Evolutionary conservation across 2,888 invertebrate genomes (phyloP), one percentile per base, ranked within the genome.

Genomic region (Lithophane semibrunnea): DNA sequence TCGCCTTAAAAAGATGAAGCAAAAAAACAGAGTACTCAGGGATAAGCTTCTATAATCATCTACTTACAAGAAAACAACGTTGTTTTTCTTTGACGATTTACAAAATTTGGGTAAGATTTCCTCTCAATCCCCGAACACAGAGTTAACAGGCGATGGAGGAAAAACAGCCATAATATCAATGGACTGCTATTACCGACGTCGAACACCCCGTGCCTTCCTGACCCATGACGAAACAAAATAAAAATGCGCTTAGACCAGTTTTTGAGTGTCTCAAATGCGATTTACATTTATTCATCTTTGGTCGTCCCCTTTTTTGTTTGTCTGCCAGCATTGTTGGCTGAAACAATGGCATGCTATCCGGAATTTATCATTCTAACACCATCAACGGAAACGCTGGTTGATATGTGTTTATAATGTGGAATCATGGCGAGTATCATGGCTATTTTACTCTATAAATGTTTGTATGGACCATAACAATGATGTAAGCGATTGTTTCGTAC

Each of bases 311-410:
- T 94, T 94, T 95, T 95, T 95, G 94, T 95, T 89, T 90, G 93
- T 93, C 93, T 92, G 80, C 90, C 89, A 92, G 92, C 94, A 96
- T 96, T 96, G 96, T 96, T 94, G 90, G 88, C 89, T 94, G 92
- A 95, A 94, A 96, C 96, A 96, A 96, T 96, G 91, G 96, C 91
- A 87, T 89, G 89, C 93, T 95, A 95, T 96, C 95, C 95, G 94
- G 95, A 94, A 93, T 95, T 95, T 94, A 95, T 96, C 93, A 96
- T 96, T 95, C 96, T 94, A 94, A 92, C 95, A 94, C 95, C 96
- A 96, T 96, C 95, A 90, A 91, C 96, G 96, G 96, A 96, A 95
- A 96, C 88, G 94, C 90, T 91, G 91, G 91, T 92, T 92, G 94
- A 94, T 96, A 96, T 95, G 96, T 90, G 95, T 94, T 95, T 95